Evolutionary conservation across 2,797 vertebrate genomes (phyloP).

Genomic region (Decapterus maruadsi): DNA sequence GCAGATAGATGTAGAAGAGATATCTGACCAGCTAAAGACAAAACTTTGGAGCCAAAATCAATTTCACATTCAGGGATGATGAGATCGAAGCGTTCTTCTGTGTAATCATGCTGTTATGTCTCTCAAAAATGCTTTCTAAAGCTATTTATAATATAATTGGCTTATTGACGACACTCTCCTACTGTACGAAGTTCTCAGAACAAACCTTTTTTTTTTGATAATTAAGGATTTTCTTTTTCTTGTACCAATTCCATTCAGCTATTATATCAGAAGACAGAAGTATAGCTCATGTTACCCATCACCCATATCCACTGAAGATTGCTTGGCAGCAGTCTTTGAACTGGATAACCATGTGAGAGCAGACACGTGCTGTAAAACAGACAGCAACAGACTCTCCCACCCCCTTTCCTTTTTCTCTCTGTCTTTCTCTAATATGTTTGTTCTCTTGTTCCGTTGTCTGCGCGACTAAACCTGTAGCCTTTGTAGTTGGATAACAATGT

Average conservation of each 20-base stretch:
- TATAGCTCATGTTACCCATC: background rate
- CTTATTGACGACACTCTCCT: background rate
- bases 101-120: slow-evolving; percentile 9
- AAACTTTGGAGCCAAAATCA: slow-evolving; percentile 12
- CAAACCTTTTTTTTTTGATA: slow-evolving; percentile 7
- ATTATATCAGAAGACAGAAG: background rate
- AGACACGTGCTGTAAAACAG: slow-evolving; percentile 26
- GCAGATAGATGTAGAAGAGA: background rate
- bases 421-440: slow-evolving; percentile 30
- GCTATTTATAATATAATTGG: slow-evolving; percentile 17
- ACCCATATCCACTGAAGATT: background rate
- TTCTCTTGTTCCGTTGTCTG: slow-evolving; percentile 20
- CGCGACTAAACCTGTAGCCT: slow-evolving; percentile 37
- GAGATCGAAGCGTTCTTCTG: slow-evolving; percentile 10
- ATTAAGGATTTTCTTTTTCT: background rate
- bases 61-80: background rate
- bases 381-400: background rate
- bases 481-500: slow-evolving; percentile 55
- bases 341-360: slow-evolving; percentile 23
- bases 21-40: background rate
- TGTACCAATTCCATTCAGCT: background rate
- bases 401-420: background rate
- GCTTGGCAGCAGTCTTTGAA: slow-evolving; percentile 25
- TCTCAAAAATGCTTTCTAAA: background rate
- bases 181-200: background rate